Evolutionary conservation across 2,113 vertebrate genomes (phyloP).

Genomic region (Rhinopomastus cyanomelas): DNA sequence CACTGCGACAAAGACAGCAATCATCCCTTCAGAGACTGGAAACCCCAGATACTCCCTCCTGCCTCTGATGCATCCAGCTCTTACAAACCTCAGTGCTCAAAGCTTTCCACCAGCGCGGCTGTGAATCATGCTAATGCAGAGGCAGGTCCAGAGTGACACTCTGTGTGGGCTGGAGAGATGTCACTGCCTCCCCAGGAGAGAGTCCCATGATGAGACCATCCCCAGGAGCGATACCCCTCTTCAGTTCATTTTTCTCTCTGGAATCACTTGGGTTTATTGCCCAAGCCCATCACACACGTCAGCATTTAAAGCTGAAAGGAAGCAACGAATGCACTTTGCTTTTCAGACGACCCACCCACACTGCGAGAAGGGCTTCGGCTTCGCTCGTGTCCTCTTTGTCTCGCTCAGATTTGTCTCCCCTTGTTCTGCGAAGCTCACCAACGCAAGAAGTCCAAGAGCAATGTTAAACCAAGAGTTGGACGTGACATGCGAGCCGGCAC

Average conservation of each 20-base stretch:
- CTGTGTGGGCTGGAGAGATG: not conserved
- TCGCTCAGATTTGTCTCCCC: not conserved
- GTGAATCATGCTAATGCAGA: not conserved
- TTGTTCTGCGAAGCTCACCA: not conserved
- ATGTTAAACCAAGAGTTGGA: not conserved
- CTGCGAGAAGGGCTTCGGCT: not conserved
- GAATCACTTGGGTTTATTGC: not conserved
- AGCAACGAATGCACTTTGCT: not conserved
- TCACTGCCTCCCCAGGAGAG: not conserved
- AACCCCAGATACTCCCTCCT: not conserved
- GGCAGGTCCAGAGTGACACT: not conserved
- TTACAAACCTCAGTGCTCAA: not conserved
- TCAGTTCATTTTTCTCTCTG: not conserved
- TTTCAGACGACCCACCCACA: not conserved
- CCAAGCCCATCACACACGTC: not conserved
- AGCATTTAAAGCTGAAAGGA: not conserved
- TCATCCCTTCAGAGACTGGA: not conserved
- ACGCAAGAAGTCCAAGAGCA: not conserved
- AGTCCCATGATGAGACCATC: not conserved
- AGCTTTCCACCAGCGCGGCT: not conserved
- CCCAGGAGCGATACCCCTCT: not conserved
- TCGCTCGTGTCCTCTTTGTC: not conserved
- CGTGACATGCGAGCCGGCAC: too few relatives aligned
- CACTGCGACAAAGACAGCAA: not conserved
- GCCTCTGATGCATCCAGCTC: not conserved